These are phyloP conservation scores for Protaetia brevitarsis DNA, from an alignment of 1,140 invertebrate genomes.

Conservation along the genomic window DNA sequence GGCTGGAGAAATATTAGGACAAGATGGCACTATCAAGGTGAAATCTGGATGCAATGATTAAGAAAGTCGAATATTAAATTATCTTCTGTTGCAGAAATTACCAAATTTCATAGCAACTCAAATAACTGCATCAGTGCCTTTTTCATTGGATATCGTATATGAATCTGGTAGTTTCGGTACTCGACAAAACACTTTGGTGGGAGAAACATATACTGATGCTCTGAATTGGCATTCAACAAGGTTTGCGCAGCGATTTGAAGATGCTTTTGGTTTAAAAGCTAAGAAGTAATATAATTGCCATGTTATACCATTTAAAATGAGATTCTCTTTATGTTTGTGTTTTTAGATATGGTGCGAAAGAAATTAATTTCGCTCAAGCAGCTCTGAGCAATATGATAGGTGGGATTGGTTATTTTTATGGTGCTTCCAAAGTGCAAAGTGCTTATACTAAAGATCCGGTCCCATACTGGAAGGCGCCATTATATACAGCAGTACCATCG, in stretches of 20 bases:
- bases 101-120: conserved; percentile 83
- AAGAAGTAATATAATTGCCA: conserved; percentile 57
- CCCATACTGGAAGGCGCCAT: conserved; percentile 87
- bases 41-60: not conserved
- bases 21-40: not conserved
- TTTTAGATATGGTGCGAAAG: conserved; percentile 60
- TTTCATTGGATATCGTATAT: conserved; percentile 81
- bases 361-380: conserved; percentile 80
- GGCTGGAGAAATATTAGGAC: conserved; percentile 58
- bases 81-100: conserved; percentile 46
- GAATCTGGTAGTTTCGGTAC: conserved; percentile 68
- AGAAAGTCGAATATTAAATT: not conserved
- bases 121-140: conserved; percentile 75
- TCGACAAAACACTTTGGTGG: conserved; percentile 56
- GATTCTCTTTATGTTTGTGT: not conserved
- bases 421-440: conserved; percentile 83
- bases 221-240: conserved; percentile 58
- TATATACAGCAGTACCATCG: conserved; percentile 94
- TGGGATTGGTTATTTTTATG: conserved; percentile 96
- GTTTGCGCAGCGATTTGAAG: conserved; percentile 72
- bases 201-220: conserved; percentile 60
- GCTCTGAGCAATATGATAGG: conserved; percentile 94
- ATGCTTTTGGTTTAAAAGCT: conserved; percentile 62
- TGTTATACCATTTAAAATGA: not conserved
- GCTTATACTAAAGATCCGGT: conserved; percentile 78